Conservation (phyloP, 2,113 vertebrate species). For the Saguinus imperator region DNA sequence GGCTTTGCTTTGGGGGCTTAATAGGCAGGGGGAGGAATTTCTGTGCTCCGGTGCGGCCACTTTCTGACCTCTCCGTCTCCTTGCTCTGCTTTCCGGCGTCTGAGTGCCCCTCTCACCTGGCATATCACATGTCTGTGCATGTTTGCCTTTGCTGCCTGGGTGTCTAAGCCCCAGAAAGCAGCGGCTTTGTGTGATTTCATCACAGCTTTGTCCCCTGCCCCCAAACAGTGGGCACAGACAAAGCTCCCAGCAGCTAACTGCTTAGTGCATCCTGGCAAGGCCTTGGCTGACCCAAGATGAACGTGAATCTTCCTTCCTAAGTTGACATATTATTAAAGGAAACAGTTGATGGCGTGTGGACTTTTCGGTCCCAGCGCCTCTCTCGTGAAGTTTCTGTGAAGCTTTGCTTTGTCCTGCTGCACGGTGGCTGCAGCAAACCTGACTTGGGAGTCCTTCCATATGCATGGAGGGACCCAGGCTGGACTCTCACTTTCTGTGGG, state of each 20-base stretch:
- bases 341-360: rapidly evolving
- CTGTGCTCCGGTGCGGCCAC: rapidly evolving
- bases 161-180: too few relatives aligned
- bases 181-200: not conserved
- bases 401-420: too few relatives aligned
- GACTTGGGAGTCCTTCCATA: too few relatives aligned
- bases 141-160: not conserved
- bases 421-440: rapidly evolving
- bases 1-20: not conserved
- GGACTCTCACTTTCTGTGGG: not conserved
- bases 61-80: not conserved
- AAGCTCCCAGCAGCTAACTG: not conserved
- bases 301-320: not conserved
- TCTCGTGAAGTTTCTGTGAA: not conserved
- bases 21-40: rapidly evolving
- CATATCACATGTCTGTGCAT: rapidly evolving
- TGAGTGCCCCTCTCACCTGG: not conserved
- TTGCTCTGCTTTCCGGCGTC: too few relatives aligned
- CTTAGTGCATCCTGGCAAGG: not conserved
- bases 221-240: not conserved
- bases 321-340: not conserved
- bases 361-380: not conserved
- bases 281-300: not conserved
- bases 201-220: not conserved
- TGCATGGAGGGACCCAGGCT: not conserved